Conservation (phyloP, 92 coral and sea anemone genomes). For the Micromussa lordhowensis region DNA sequence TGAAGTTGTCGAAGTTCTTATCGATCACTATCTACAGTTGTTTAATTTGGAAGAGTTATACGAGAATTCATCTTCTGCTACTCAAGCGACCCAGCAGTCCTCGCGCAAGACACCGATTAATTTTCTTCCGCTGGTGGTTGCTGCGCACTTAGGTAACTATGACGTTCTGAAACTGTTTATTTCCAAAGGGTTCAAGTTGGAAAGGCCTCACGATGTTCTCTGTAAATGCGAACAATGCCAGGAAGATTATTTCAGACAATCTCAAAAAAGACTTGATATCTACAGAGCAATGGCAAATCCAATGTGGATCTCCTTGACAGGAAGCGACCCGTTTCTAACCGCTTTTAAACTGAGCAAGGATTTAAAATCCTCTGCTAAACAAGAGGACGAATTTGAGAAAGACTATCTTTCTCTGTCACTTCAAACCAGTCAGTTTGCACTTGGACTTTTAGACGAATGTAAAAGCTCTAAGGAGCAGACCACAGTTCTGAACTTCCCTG, state of each 20-base stretch:
- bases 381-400: conserved; percentile 96
- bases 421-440: conserved; percentile 84
- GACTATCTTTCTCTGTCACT: conserved; percentile 82
- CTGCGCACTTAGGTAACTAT: conserved; percentile 91
- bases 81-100: conserved; percentile 9
- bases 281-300: conserved; percentile 93
- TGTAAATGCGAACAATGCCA: conserved; percentile 90
- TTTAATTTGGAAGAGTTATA: conserved; percentile 55
- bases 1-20: conserved; percentile 70
- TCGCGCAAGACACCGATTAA: conserved; percentile 59
- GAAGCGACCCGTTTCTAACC: conserved; percentile 81
- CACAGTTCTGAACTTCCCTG: conserved; percentile 84
- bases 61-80: conserved; percentile 28
- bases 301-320: conserved; percentile 86
- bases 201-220: conserved; percentile 85
- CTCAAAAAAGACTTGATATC: conserved; percentile 89
- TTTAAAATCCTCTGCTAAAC: conserved; percentile 74
- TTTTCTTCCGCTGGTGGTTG: conserved; percentile 90
- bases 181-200: conserved; percentile 84
- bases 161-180: conserved; percentile 84
- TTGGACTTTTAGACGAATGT: conserved; percentile 92
- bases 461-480: conserved; percentile 90
- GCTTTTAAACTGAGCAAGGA: conserved; percentile 88
- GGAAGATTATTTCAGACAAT: conserved; percentile 77
- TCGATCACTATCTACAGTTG: conserved; percentile 79